phyloP scores from a whole-genome alignment of 2,113 vertebrate species.

The Halichoerus grypus region DNA sequence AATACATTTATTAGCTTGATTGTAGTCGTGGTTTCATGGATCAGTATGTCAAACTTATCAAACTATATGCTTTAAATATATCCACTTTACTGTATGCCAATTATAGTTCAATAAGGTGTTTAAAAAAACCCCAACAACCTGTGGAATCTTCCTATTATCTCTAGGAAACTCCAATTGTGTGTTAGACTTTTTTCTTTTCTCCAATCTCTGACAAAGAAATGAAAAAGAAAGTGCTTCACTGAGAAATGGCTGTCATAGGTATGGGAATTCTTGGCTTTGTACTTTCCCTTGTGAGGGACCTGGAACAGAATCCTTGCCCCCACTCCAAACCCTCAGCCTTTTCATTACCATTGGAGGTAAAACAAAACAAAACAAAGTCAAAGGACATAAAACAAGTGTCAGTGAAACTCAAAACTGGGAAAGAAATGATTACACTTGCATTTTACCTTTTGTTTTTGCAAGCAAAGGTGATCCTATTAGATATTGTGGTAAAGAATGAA shows the following conservation, averaged over 20 bases:
- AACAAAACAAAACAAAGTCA: background rate
- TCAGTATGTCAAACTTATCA: background rate
- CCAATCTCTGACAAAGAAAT: background rate
- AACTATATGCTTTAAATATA: slow-evolving; percentile 8
- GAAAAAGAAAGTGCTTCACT: background rate
- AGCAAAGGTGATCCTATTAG: background rate
- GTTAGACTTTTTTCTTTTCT: slow-evolving; percentile 22
- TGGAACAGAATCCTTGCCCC: background rate
- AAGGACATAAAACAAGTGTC: background rate
- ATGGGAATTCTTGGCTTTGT: background rate
- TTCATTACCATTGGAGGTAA: background rate
- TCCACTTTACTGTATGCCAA: background rate
- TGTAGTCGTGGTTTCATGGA: background rate
- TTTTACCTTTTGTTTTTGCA: background rate
- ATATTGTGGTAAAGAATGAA: slow-evolving; percentile 7
- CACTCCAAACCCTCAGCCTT: background rate
- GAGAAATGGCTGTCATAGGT: background rate
- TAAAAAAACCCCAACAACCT: background rate
- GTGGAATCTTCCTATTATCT: background rate
- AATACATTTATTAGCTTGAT: background rate
- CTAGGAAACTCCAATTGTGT: slow-evolving; percentile 38
- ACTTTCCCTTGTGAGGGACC: background rate
- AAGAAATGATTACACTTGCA: background rate
- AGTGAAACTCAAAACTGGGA: background rate
- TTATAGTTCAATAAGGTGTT: background rate